These are phyloP conservation scores for Pemphredon lugubris DNA, from an alignment of 2,888 invertebrate species.

Conservation along the genomic window DNA sequence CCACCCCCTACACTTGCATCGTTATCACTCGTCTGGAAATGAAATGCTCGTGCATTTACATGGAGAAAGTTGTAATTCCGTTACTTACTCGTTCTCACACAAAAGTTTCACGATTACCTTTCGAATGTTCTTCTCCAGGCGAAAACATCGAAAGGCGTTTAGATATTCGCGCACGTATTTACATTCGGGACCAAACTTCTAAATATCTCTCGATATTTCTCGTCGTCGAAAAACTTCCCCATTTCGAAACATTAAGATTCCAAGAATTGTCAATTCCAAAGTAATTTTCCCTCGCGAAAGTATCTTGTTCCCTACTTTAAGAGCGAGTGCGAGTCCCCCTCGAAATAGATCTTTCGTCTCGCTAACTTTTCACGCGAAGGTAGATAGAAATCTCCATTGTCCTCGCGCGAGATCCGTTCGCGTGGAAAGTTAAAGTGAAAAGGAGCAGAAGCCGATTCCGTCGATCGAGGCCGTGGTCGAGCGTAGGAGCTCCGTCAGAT, in stretches of 20 bases:
- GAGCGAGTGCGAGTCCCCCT: background rate
- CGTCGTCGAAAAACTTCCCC: no score
- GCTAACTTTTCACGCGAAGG: background rate
- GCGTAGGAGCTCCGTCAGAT: background rate
- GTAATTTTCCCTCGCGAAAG: background rate
- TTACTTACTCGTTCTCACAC: background rate
- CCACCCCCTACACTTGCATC: no score
- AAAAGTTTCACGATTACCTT: background rate
- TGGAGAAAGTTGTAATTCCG: background rate
- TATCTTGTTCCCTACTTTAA: background rate
- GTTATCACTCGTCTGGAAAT: no score
- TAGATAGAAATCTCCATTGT: background rate
- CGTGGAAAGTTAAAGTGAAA: slow-evolving; percentile 3
- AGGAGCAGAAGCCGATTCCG: background rate
- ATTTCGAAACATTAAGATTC: no score
- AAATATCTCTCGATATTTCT: no score
- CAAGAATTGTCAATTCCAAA: background rate
- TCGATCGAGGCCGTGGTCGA: slow-evolving; percentile 1
- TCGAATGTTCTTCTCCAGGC: background rate
- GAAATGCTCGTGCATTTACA: background rate
- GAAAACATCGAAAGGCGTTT: no score
- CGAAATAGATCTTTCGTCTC: background rate
- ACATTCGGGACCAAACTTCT: background rate
- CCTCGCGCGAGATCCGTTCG: background rate
- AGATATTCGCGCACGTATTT: background rate